These are phyloP conservation scores for Protosalanx chinensis DNA, from an alignment of 2,797 vertebrate genomes.

Conservation along the genomic window DNA sequence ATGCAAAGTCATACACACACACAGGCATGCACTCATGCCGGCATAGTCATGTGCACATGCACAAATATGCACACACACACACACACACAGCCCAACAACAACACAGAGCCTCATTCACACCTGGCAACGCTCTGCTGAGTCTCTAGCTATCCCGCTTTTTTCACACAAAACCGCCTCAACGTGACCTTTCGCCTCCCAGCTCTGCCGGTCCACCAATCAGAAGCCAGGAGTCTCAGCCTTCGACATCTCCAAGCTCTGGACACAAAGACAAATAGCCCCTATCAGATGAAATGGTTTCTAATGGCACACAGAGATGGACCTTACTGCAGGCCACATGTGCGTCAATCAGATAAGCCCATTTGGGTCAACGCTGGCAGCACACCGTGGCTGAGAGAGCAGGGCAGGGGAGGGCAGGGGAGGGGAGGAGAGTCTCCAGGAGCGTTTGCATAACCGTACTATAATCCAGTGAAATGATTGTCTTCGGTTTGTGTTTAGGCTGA, in stretches of 20 bases:
- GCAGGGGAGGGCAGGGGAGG: not conserved
- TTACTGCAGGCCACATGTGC: conserved; percentile 9
- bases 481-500: conserved; percentile 8
- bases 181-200: conserved; percentile 1
- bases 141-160: not conserved
- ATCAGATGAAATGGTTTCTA: conserved; percentile 9
- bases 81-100: conserved; percentile 8
- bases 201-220: conserved; percentile 6
- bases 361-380: no score
- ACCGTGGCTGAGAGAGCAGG: not conserved
- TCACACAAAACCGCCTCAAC: not conserved
- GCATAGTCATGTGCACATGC: not conserved
- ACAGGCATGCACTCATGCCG: not conserved
- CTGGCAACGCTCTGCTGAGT: conserved; percentile 1
- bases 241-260: conserved; percentile 1
- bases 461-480: conserved; percentile 6
- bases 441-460: not conserved
- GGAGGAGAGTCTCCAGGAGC: not conserved
- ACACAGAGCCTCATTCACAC: conserved; percentile 6
- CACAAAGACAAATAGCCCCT: conserved; percentile 11
- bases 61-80: conserved; percentile 3
- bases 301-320: conserved; percentile 8
- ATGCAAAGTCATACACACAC: conserved; percentile 5
- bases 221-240: not conserved
- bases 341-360: not conserved